Evolutionary conservation across 1,140 invertebrate genomes (phyloP), one percentile per base, ranked within the genome.

Genomic region (Thaumetopoea pityocampa): DNA sequence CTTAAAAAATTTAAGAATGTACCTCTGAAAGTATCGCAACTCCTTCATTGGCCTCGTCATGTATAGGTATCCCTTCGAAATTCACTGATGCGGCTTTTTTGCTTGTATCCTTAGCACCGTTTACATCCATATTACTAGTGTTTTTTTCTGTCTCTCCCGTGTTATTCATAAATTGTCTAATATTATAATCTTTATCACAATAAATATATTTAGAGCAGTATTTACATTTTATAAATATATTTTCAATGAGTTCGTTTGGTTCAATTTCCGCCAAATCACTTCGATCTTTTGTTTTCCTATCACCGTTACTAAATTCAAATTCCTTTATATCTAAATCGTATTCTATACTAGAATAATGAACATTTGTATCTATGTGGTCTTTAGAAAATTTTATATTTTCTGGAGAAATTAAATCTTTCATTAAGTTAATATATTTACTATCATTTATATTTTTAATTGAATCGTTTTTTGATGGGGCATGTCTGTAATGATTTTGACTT

Each of bases 401-500:
- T n/a, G 19, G 20, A 1, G 67, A 73, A 4, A 73, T 67, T 17
- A 81, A 59, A 26, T 84, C 76, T 14, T 51, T 56, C 38, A 82
- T 63, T 43, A 56, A 28, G 24, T 49, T 41, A 36, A 64, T 55
- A 35, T 65, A 58, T 33, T 60, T 40, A 9, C 18, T 20, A 1
- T 66, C 71, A 4, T 73, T 67, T 17, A 81, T 57, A 26, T 84
- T 73, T 14, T 51, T 56, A 4, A 41, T 41, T 23, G 32, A n/a
- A 9, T 23, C 28, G 12, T 32, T 32, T 36, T 57, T 23, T 14
- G 15, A 16, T 28, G 8, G 32, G 14, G 45, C 50, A 35, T 81
- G 69, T 29, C 71, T 74, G 8, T 77, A 80, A 46, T 84, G 78
- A 16, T 84, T 67, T 73, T 82, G 71, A 9, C 77, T 74, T 35